Base-by-base conservation (phyloP, 2,797 vertebrate genomes). In the Fringilla coelebs region DNA sequence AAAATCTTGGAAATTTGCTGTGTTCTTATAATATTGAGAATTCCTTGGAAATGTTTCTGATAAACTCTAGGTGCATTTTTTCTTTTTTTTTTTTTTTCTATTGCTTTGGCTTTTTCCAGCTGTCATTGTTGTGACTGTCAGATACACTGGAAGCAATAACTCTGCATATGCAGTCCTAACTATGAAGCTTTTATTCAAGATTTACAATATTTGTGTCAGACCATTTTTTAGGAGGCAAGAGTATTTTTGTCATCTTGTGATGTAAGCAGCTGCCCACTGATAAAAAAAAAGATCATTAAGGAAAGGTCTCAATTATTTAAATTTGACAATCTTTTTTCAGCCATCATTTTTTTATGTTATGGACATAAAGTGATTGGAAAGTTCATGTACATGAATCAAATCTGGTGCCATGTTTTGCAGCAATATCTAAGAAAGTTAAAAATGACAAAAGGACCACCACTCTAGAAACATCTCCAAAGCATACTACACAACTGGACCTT, bases 401-500 rank as follows among this genome's bases (percentile, higher is more conserved):
- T 60, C 45, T 11, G 6, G 3, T 71, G 14, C 3, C 16, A 9
- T 46, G 17, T 38, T 54, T 41, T 58, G 6, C 28, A 73, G 17
- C 25, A 51, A n/a, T 24, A n/a, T 51, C 10, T 57, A 55, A 40
- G 28, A 73, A 83, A 77, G 12, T 2, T 49, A 71, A 66, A 81
- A 77, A 38, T 38, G 1, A 34, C 12, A 13, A n/a, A 63, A 72
- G 36, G 4, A 9, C 2, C 15, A 17, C 2, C 1, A 1, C 5
- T 1, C 3, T 1, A 2, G 10, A 1, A 41, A 77, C n/a, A 26
- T 32, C 34, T 54, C 31, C 2, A 41, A 19, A 66, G 41, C 62
- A 25, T 6, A 48, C 3, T 16, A 31, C 29, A 72, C 28, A 40
- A 2, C 4, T 22, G 7, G 63, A 57, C 13, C 5, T 80, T 58